Conservation (phyloP, 1,140 invertebrate species). For the Heliconius congener region DNA sequence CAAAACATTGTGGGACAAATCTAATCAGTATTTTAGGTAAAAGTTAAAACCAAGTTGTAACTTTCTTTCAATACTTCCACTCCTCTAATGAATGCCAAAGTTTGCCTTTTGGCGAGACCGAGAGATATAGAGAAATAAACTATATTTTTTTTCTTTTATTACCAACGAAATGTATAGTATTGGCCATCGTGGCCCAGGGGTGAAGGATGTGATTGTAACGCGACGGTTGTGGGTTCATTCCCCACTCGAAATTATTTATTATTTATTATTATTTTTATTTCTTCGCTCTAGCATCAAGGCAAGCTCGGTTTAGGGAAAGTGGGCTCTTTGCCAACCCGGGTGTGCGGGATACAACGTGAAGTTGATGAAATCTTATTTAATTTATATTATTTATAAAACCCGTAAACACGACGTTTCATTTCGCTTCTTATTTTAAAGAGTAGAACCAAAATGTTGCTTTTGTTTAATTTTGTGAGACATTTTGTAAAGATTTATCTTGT, state of each 20-base stretch:
- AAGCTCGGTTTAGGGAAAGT: no score
- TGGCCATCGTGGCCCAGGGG: no score
- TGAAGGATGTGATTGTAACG: no score
- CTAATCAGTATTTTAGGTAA: slow-evolving; percentile 23
- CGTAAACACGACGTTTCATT: slow-evolving; percentile 8
- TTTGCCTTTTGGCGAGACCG: slow-evolving; percentile 20
- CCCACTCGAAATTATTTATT: no score
- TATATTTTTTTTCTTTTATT: neutral
- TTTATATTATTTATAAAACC: neutral
- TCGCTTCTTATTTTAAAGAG: neutral
- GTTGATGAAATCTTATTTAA: no score
- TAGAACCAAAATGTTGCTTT: neutral
- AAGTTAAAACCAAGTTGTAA: slow-evolving; percentile 22
- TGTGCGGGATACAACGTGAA: no score
- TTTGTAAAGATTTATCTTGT: neutral
- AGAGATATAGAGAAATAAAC: slow-evolving; percentile 23
- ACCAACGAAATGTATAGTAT: neutral
- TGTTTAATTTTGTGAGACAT: slow-evolving; percentile 8
- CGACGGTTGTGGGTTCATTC: no score
- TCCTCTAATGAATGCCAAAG: slow-evolving; percentile 32
- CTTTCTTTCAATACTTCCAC: slow-evolving; percentile 27
- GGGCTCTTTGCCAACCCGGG: no score
- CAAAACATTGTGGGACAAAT: neutral
- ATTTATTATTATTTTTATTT: no score
- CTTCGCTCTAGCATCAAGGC: no score